Evolutionary conservation across 2,113 vertebrate species (phyloP).

Genomic region (Chelonoidis abingdonii): DNA sequence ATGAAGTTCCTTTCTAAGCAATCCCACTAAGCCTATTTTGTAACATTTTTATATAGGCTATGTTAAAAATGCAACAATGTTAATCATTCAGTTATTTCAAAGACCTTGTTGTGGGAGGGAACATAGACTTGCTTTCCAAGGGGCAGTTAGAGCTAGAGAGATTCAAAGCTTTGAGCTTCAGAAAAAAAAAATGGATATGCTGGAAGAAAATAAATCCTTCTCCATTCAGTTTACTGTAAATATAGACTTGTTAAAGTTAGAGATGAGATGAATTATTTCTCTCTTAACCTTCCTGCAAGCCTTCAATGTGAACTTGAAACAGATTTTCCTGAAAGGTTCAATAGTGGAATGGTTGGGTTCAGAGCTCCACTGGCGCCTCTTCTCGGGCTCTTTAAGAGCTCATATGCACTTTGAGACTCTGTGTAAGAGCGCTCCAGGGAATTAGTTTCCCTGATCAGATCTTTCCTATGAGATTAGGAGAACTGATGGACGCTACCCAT

Average conservation of each 20-base stretch:
- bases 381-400: background rate
- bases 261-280: background rate
- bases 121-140: rapidly evolving
- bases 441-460: background rate
- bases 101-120: background rate
- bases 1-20: constrained; percentile 43
- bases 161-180: rapidly evolving
- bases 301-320: background rate
- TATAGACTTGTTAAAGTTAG: background rate
- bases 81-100: constrained; percentile 7
- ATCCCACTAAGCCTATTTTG: background rate
- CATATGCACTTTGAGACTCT: background rate
- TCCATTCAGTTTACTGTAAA: background rate
- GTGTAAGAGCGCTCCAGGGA: too few species aligned
- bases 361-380: rapidly evolving
- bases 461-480: background rate
- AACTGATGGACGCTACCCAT: background rate
- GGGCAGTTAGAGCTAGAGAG: background rate
- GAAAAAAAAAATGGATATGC: rapidly evolving
- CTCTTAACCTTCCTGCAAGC: background rate
- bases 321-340: background rate
- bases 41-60: constrained; percentile 19
- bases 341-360: rapidly evolving
- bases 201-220: background rate
- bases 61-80: background rate